Conservation (phyloP, 2,797 vertebrate species). For the Astyanax mexicanus region DNA sequence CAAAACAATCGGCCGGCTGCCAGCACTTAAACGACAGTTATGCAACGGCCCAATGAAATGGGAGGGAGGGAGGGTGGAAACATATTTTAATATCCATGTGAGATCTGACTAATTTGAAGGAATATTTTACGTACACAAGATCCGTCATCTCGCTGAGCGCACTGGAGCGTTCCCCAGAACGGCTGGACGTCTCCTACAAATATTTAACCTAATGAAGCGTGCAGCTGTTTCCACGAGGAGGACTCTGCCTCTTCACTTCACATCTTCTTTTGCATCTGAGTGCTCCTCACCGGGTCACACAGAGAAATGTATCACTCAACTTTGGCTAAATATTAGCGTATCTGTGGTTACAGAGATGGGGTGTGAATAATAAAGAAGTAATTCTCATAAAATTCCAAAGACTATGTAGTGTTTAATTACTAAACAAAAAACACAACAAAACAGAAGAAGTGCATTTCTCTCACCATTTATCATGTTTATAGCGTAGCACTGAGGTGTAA, state of each 20-base stretch:
- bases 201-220: neutral
- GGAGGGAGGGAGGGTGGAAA: slow-evolving; percentile 22
- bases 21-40: slow-evolving; percentile 48
- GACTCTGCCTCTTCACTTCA: neutral
- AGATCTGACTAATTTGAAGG: slow-evolving; percentile 7
- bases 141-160: neutral
- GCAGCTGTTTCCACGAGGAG: neutral
- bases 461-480: neutral
- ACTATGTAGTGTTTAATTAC: neutral
- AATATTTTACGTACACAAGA: slow-evolving; percentile 35
- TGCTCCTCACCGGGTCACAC: neutral
- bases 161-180: neutral
- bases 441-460: too few species aligned
- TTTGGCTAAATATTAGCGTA: slow-evolving; percentile 60
- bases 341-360: slow-evolving; percentile 53
- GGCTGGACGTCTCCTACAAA: neutral
- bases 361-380: slow-evolving; percentile 37
- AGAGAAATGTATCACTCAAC: slow-evolving; percentile 28
- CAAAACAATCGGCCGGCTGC: slow-evolving; percentile 54
- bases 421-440: neutral
- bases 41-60: slow-evolving; percentile 24
- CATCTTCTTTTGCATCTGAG: slow-evolving; percentile 17
- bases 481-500: neutral
- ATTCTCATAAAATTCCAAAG: neutral
- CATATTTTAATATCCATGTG: slow-evolving; percentile 28